Conservation (phyloP, 2,888 invertebrate genomes). For the Labia minor region DNA sequence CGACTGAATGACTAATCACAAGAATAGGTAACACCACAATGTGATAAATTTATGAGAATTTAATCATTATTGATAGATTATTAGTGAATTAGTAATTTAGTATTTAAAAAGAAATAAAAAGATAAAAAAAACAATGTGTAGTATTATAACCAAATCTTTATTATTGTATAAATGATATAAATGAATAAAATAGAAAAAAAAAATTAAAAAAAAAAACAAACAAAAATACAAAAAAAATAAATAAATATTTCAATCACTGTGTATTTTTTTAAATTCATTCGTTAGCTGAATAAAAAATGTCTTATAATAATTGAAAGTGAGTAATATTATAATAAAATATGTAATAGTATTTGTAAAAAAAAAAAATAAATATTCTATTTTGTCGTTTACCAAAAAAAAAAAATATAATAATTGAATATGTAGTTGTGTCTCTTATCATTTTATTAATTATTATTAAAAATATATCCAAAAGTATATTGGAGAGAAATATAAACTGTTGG, state of each 20-base stretch:
- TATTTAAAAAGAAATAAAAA: too few species aligned
- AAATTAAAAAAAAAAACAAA: neutral
- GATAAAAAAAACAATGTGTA: too few species aligned
- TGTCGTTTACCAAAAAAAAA: neutral
- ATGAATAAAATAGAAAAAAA: neutral
- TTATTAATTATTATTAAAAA: neutral
- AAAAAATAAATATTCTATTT: neutral
- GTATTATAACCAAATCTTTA: neutral
- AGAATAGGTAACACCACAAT: neutral
- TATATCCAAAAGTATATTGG: neutral
- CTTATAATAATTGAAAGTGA: too few species aligned
- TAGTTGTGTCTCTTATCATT: too few species aligned
- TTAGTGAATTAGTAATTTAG: too few species aligned
- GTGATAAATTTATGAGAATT: neutral
- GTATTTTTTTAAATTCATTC: neutral
- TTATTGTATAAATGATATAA: neutral
- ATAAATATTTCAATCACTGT: neutral
- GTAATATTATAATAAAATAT: too few species aligned
- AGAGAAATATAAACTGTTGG: constrained; percentile 7
- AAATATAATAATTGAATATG: neutral
- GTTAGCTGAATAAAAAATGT: neutral
- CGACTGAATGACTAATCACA: neutral
- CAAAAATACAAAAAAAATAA: too few species aligned
- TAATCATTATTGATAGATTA: too few species aligned
- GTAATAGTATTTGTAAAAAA: too few species aligned